Conservation (phyloP, 2,113 vertebrate genomes). For the Mungos mungo region DNA sequence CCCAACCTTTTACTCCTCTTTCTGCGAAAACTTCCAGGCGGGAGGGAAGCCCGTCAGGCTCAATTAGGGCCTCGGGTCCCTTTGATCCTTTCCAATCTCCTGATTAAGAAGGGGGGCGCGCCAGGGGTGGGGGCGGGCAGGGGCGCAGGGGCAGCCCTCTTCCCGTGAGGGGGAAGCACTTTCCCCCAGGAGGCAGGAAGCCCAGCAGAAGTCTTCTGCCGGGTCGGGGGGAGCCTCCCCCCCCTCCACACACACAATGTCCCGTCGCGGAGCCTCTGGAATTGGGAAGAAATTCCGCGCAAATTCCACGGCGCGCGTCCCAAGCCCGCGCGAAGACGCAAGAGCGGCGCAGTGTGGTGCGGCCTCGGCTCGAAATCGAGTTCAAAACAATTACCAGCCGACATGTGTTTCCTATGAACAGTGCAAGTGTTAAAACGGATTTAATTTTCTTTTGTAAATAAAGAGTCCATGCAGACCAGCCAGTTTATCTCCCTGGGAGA, state of each 20-base stretch:
- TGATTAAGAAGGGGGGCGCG: background rate
- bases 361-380: conserved; percentile 2
- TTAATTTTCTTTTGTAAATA: conserved; percentile 83
- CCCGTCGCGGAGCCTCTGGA: background rate
- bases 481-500: conserved; percentile 78
- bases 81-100: conserved; percentile 67
- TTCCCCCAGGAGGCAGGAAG: conserved; percentile 1
- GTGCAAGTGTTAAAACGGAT: conserved; percentile 77
- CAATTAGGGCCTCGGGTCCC: background rate
- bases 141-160: background rate
- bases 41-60: background rate
- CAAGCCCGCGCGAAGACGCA: background rate
- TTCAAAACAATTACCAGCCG: conserved; percentile 68
- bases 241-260: background rate
- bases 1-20: conserved; percentile 51
- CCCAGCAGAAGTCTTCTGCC: background rate
- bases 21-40: background rate
- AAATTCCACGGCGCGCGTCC: conserved; percentile 52
- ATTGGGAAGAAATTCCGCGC: conserved; percentile 8
- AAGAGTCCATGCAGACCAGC: conserved; percentile 67
- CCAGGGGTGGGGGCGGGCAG: background rate
- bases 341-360: background rate
- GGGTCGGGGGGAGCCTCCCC: background rate
- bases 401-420: conserved; percentile 75
- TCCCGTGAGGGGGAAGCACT: background rate